Base-by-base conservation (phyloP, 2,888 invertebrate species). In the Ochropleura leucogaster region DNA sequence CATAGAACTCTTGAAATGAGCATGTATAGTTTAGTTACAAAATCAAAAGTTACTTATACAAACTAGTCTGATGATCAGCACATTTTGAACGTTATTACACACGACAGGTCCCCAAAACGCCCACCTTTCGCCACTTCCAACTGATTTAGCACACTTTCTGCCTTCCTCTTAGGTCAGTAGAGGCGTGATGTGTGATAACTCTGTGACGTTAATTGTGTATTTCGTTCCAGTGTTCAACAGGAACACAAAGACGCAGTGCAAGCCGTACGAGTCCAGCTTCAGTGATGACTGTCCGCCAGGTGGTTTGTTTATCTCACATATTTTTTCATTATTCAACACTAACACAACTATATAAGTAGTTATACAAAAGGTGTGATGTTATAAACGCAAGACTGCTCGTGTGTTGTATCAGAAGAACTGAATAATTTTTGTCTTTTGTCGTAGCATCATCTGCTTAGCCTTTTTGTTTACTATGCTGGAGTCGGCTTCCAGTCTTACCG, bases 271-370 rank as follows among this genome's bases (percentile, higher is more conserved):
- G 67, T 89, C 90, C 4, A 95, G 93, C 73, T 93, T 92, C 83
- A 95, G 95, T 62, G 92, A 94, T 18, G 95, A 94, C 53, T 95
- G 95, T 68, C 95, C 95, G 3, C 95, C 95, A 78, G 93, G 95
- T 62, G 44, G 62, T 62, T 62, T 62, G 4, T 4, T 12, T n/a
- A n/a, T 8, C 42, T 62, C 42, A n/a, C n/a, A 44, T n/a, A n/a
- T 18, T 14, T 30, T 62, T 14, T 7, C n/a, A 62, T 12, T 44
- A 62, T 18, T 60, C 16, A 40, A 42, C 40, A n/a, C n/a, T n/a
- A n/a, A n/a, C 12, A 42, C 42, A n/a, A n/a, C n/a, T n/a, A 42
- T 42, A 12, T 7, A 1, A 59, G 16, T 59, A 40, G 16, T 30
- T 57, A 14, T 8, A 16, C 57, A 59, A 14, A 8, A 8, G 30